Conservation (phyloP, 2,113 vertebrate species). For the Rhinopomastus cyanomelas region DNA sequence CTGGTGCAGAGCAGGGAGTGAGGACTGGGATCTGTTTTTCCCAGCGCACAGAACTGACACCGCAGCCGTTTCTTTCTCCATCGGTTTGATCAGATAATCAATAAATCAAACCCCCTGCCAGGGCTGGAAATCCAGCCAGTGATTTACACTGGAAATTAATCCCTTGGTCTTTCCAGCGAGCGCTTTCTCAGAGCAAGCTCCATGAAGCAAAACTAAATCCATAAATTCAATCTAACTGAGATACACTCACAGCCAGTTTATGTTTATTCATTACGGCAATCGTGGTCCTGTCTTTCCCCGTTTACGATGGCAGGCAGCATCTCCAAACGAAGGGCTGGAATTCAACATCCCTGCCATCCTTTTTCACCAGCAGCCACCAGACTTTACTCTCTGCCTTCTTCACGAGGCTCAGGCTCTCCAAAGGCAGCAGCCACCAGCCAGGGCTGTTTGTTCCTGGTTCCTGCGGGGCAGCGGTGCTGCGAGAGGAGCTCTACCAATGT, state of each 20-base stretch:
- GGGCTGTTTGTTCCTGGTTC: background rate
- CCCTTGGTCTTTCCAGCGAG: slow-evolving; percentile 12
- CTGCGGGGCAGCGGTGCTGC: background rate
- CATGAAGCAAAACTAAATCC: slow-evolving; percentile 56
- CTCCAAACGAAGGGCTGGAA: background rate
- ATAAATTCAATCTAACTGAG: slow-evolving; percentile 63
- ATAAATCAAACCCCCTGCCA: slow-evolving; percentile 41
- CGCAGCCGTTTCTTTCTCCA: background rate
- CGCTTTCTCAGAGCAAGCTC: slow-evolving; percentile 23
- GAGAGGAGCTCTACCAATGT: background rate
- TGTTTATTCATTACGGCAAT: slow-evolving; percentile 65
- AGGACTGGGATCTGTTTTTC: background rate
- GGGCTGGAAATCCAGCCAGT: background rate
- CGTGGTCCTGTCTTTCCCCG: slow-evolving; percentile 23
- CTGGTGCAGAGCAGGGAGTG: background rate
- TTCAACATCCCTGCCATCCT: background rate
- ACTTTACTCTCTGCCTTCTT: background rate
- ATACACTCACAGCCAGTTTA: slow-evolving; percentile 32
- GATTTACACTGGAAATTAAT: slow-evolving; percentile 56
- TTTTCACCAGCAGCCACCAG: background rate
- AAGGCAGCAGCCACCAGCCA: slow-evolving; percentile 4
- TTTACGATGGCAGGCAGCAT: slow-evolving; percentile 23
- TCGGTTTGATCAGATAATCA: slow-evolving; percentile 35
- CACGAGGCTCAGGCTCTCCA: background rate
- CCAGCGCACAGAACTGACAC: background rate